Evolutionary conservation across 2,113 vertebrate genomes (phyloP), one percentile per base, ranked within the genome.

Genomic region (Chinchilla lanigera): DNA sequence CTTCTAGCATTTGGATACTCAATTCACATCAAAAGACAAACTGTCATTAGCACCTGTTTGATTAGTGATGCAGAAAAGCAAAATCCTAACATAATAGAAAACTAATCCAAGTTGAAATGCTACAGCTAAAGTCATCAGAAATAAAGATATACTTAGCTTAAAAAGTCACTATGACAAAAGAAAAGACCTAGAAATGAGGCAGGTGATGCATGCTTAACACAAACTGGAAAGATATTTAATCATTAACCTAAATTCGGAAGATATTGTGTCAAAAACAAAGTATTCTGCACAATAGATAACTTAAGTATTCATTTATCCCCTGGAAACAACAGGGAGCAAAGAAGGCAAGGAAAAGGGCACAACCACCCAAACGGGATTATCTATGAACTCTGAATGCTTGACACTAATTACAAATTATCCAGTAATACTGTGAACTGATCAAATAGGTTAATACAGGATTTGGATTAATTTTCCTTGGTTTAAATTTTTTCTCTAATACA

Each of bases 371-470:
- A 87, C 24, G 80, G 81, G 97, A 98, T 97, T 95, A 98, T 78
- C 81, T 13, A 9, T 92, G 85, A 91, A 87, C 89, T 97, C 52
- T 83, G 95, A 96, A 94, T 98, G 93, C 93, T 71, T 96, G 81
- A 69, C 80, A 67, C 95, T 97, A 98, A 98, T 98, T 96, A 98
- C 92, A 97, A 75, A 97, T 96, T 96, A 97, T 93, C 95, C 90
- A 89, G 20, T 67, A 83, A 89, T 87, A 97, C 97, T 96, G 96
- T 95, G 97, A 98, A 98, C 97, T 98, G 97, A 99, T 99, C 98
- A 98, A 98, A 98, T 95, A 98, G 98, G 98, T 98, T 98, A 99
- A 98, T 98, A 97, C 50, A 96, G 98, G 98, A 99, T 99, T 98
- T 99, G 97, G 98, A 98, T 98, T 98, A 99, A 99, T 98, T 97